A percentile compares a stretch with the other conserved stretches of the same genome.
Conservation (phyloP, 2,797 vertebrate species). For the Diceros bicornis region DNA sequence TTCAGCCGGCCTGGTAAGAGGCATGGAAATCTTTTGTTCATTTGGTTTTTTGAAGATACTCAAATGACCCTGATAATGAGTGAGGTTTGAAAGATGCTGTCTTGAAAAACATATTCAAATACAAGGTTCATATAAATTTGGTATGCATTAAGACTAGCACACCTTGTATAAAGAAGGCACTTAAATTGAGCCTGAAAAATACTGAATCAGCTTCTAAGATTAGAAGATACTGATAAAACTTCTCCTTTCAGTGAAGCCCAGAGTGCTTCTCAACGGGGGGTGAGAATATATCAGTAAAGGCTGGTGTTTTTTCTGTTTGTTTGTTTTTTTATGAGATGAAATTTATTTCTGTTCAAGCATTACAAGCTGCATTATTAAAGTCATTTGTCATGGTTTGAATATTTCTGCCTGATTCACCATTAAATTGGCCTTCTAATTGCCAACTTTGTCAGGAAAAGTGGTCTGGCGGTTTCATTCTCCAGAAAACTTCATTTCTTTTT, state of each 20-base stretch:
- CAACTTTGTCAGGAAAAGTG: slow-evolving; percentile 98
- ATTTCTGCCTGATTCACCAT: slow-evolving; percentile 97
- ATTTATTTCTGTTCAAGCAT: slow-evolving; percentile 99
- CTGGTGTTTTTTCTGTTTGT: neutral
- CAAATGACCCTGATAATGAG: neutral
- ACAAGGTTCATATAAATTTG: neutral
- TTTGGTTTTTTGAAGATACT: neutral
- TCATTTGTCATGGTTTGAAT: slow-evolving; percentile 99
- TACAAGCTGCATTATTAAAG: slow-evolving; percentile 99
- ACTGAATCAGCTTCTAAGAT: neutral
- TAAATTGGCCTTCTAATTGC: slow-evolving; percentile 99
- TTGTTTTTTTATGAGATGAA: slow-evolving; percentile 90
- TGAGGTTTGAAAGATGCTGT: neutral
- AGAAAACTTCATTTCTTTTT: slow-evolving; percentile 92
- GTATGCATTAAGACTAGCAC: neutral
- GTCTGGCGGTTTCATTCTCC: slow-evolving; percentile 91
- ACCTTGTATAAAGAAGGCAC: neutral
- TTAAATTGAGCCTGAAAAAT: neutral
- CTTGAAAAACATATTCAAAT: neutral
- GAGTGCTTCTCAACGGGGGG: neutral
- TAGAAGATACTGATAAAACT: neutral
- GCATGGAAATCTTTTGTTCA: neutral
- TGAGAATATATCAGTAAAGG: neutral
- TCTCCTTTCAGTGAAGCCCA: neutral
- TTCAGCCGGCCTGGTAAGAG: neutral